A percentile compares a stretch with the other conserved stretches of the same genome.
These are phyloP conservation scores for Hirtodrosophila trivittata DNA, from an alignment of 2,888 invertebrate species.

Conservation along the genomic window DNA sequence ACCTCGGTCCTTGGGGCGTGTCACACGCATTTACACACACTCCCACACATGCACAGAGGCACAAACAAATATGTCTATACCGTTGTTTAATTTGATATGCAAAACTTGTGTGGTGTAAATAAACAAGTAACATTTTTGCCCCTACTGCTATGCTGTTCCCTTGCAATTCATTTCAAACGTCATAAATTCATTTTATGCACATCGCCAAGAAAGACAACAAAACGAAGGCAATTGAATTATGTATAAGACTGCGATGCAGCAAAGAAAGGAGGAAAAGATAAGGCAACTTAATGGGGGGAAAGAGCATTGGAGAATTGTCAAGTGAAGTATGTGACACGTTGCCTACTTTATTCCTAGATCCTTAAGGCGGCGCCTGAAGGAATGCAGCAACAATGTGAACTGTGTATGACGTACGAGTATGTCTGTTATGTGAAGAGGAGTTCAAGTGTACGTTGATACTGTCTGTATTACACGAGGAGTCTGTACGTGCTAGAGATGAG, in stretches of 20 bases:
- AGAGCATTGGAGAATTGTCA: constrained; percentile 4
- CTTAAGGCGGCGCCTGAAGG: constrained; percentile 21
- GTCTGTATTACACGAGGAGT: background rate
- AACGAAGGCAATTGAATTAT: constrained; percentile 48
- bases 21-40: background rate
- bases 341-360: constrained; percentile 17
- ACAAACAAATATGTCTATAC: constrained; percentile 1
- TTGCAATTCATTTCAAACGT: constrained; percentile 44
- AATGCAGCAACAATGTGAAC: constrained; percentile 22
- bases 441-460: background rate
- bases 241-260: constrained; percentile 30
- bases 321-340: constrained; percentile 24
- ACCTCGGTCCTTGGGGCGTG: no score
- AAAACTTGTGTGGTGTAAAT: constrained; percentile 51
- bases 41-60: no score
- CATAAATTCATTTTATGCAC: constrained; percentile 36
- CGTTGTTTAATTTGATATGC: constrained; percentile 45
- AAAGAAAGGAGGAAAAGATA: background rate
- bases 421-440: background rate
- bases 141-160: constrained; percentile 1
- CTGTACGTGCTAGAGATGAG: constrained; percentile 10
- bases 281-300: background rate
- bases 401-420: constrained; percentile 5
- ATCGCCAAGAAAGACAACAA: constrained; percentile 18
- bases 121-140: constrained; percentile 28